Percentiles rank a stretch among this genome's conserved stretches.
Conservation (phyloP, 2,113 vertebrate species). For the Plestiodon gilberti region DNA sequence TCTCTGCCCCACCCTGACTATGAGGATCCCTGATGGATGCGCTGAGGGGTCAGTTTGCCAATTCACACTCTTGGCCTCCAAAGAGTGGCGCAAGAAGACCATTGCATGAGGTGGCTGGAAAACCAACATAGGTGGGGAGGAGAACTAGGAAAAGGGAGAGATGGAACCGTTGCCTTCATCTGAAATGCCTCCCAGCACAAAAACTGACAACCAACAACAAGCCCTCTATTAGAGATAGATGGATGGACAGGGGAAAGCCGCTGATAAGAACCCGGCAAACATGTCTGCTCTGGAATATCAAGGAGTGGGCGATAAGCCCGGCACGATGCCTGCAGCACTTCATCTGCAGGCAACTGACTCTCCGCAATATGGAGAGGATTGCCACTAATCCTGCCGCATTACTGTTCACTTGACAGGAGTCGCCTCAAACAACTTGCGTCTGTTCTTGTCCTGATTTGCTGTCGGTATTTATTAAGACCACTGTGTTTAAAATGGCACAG, state of each 20-base stretch:
- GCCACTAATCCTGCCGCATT: slow-evolving; percentile 71
- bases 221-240: slow-evolving; percentile 15
- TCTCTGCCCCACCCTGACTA: slow-evolving; percentile 29
- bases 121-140: too few relatives aligned
- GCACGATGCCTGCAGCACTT: slow-evolving; percentile 65
- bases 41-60: fast-evolving
- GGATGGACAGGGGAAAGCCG: slow-evolving; percentile 25
- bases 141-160: neutral
- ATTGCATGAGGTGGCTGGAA: neutral
- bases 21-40: neutral
- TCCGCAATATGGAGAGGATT: slow-evolving; percentile 73
- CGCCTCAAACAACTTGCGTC: slow-evolving; percentile 72
- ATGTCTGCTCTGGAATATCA: slow-evolving; percentile 59
- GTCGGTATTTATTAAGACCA: slow-evolving; percentile 74
- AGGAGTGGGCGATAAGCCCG: slow-evolving; percentile 67
- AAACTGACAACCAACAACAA: neutral
- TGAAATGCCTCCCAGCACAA: slow-evolving; percentile 1
- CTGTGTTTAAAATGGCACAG: slow-evolving; percentile 69
- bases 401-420: slow-evolving; percentile 75
- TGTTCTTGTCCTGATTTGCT: slow-evolving; percentile 74
- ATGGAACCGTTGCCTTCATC: neutral
- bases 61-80: slow-evolving; percentile 39
- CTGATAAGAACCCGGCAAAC: slow-evolving; percentile 40
- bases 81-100: neutral
- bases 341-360: slow-evolving; percentile 66